Conservation (phyloP, 2,797 vertebrate species). For the Sebastolobus alascanus region DNA sequence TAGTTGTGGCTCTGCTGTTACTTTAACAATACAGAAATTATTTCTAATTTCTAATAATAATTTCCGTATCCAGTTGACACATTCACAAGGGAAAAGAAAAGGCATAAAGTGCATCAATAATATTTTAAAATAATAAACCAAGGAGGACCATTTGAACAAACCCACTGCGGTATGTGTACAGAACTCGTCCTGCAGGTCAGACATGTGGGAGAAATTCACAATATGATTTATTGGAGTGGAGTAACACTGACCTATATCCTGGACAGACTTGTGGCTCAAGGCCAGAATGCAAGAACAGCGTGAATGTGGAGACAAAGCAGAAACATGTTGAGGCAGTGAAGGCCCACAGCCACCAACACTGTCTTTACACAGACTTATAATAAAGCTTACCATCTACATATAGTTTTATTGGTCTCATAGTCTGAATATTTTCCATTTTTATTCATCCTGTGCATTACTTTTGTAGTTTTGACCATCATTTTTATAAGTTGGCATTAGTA, state of each 20-base stretch:
- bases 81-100: not conserved
- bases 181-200: not conserved
- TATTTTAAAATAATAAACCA: not conserved
- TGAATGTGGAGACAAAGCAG: not conserved
- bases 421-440: not conserved
- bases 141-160: not conserved
- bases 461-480: no score
- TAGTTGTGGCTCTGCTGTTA: not conserved
- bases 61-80: not conserved
- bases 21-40: not conserved
- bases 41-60: no score
- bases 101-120: not conserved
- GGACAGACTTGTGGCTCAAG: not conserved
- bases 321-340: not conserved
- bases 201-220: not conserved
- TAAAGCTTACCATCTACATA: not conserved
- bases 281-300: not conserved
- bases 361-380: not conserved
- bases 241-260: constrained; percentile 34
- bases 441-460: not conserved
- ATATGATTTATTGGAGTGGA: constrained; percentile 12
- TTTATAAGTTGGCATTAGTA: no score
- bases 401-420: not conserved
- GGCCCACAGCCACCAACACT: not conserved
- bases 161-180: not conserved